Conservation (phyloP, 2,113 vertebrate genomes). For the Ceyx cyanopectus region DNA sequence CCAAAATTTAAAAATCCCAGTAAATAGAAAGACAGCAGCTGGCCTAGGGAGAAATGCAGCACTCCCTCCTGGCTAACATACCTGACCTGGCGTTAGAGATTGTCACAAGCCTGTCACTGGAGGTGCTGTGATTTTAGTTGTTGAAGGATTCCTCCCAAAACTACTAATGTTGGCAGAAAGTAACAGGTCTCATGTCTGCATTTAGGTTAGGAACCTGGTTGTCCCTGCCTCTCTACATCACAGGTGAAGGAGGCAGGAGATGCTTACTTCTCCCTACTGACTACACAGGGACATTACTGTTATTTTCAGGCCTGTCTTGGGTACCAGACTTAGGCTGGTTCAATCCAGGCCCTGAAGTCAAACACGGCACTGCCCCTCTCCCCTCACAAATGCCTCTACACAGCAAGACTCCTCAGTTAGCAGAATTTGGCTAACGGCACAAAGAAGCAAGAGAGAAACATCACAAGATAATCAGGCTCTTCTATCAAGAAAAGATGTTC, state of each 20-base stretch:
- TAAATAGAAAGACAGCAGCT: not conserved
- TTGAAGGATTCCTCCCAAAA: not conserved
- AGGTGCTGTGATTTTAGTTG: not conserved
- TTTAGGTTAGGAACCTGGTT: not conserved
- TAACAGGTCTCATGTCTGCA: fast-evolving
- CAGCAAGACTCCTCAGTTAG: not conserved
- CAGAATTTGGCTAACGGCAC: not conserved
- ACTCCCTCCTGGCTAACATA: not conserved
- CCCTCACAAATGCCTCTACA: not conserved
- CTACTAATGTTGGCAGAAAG: not conserved
- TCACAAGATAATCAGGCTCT: too few relatives aligned
- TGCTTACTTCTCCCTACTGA: not conserved
- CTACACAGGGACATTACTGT: not conserved
- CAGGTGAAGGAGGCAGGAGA: not conserved
- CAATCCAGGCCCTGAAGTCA: not conserved
- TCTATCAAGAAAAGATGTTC: not conserved
- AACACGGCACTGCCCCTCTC: not conserved
- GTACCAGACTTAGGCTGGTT: not conserved
- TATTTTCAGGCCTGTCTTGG: not conserved
- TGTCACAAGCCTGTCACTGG: not conserved
- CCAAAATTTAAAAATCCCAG: not conserved
- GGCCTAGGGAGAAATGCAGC: not conserved
- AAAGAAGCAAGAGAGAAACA: not conserved
- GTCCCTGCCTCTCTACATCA: not conserved
- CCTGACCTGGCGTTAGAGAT: not conserved